A percentile compares a stretch with the other conserved stretches of the same genome.
These are phyloP conservation scores for Hirundo rustica DNA, from an alignment of 2,797 vertebrate genomes.

Conservation along the genomic window DNA sequence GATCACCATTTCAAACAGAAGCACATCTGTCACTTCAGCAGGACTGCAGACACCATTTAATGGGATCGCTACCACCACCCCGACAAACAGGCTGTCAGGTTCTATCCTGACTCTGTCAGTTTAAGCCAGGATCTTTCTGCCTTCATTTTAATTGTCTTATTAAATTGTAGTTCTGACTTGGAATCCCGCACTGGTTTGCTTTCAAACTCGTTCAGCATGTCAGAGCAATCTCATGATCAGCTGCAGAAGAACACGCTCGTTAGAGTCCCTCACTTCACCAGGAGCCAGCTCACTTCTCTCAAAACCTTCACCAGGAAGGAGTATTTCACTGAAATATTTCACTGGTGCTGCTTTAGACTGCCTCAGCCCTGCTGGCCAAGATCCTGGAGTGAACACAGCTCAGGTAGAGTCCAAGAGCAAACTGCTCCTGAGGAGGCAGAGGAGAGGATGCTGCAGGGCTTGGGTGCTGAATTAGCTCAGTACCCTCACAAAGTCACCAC, in stretches of 20 bases:
- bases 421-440: accelerated
- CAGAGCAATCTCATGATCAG: not conserved
- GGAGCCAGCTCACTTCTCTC: not conserved
- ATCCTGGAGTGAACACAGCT: not conserved
- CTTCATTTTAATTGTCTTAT: not conserved
- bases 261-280: not conserved
- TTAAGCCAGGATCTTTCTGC: not conserved
- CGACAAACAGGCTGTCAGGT: not conserved
- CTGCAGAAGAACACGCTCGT: not conserved
- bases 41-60: not conserved
- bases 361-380: not conserved
- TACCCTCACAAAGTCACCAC: not conserved
- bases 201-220: not conserved
- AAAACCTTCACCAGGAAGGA: not conserved
- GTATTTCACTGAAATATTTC: not conserved
- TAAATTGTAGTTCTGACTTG: not conserved
- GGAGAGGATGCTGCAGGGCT: not conserved
- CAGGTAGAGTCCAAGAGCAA: not conserved
- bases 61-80: not conserved
- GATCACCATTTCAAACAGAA: not conserved
- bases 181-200: not conserved
- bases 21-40: not conserved
- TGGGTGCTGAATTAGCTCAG: not conserved
- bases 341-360: not conserved
- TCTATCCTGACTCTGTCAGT: not conserved